Evolutionary conservation across 2,888 invertebrate genomes (phyloP).

Genomic region (Crocallis elinguaria): DNA sequence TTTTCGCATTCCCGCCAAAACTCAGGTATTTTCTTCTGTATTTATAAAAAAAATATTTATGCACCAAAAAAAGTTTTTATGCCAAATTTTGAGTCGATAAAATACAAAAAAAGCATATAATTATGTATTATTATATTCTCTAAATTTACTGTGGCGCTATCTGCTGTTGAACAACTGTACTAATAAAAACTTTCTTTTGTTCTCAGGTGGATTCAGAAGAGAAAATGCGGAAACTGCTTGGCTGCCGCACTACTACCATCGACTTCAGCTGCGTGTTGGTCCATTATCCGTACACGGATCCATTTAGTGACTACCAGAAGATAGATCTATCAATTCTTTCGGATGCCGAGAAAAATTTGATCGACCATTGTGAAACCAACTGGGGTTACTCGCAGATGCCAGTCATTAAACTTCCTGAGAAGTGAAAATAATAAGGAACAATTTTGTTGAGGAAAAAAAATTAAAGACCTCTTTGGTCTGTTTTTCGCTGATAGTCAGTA

Average conservation of each 20-base stretch:
- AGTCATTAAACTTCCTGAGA: constrained; percentile 87
- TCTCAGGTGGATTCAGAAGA: constrained; percentile 84
- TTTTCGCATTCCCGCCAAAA: too few relatives aligned
- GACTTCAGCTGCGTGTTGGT: constrained; percentile 85
- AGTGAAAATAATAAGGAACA: constrained; percentile 68
- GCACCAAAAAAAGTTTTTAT: too few relatives aligned
- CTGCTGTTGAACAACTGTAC: constrained; percentile 27
- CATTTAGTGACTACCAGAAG: constrained; percentile 74
- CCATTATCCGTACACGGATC: constrained; percentile 79
- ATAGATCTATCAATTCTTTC: constrained; percentile 79
- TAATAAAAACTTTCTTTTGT: constrained; percentile 54
- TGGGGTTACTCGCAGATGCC: constrained; percentile 87
- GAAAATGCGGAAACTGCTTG: constrained; percentile 78
- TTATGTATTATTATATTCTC: too few relatives aligned
- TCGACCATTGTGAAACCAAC: constrained; percentile 88
- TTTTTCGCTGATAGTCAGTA: constrained; percentile 26
- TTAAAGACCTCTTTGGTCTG: constrained; percentile 24
- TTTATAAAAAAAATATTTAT: too few relatives aligned
- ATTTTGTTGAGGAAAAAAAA: constrained; percentile 51
- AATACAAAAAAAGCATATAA: too few relatives aligned
- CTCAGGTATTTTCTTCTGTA: too few relatives aligned
- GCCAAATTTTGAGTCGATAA: too few relatives aligned
- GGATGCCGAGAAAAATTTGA: constrained; percentile 85
- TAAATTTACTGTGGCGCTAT: constrained; percentile 4
- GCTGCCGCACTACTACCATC: constrained; percentile 66